Evolutionary conservation across 2,888 invertebrate species (phyloP).

Genomic region (Drosophila rubida): DNA sequence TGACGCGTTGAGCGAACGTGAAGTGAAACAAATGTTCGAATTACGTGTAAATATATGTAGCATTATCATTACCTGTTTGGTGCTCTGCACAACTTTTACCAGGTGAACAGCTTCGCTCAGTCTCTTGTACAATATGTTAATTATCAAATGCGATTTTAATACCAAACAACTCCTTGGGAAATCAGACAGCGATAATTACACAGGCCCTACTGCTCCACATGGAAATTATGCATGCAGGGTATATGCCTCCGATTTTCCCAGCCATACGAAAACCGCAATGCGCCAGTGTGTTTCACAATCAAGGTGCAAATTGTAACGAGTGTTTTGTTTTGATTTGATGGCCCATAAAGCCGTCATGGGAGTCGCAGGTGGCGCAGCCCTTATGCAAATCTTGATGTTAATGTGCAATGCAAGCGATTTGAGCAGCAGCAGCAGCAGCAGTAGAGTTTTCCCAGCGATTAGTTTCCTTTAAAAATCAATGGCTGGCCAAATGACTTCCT

Average conservation of each 20-base stretch:
- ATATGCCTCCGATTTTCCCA: constrained; percentile 49
- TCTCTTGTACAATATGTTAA: constrained; percentile 40
- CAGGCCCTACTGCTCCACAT: constrained; percentile 60
- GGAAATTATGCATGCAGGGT: constrained; percentile 38
- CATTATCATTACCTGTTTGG: constrained; percentile 30
- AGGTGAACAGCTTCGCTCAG: constrained; percentile 14
- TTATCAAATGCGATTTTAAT: constrained; percentile 58
- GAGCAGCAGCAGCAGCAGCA: too few species aligned
- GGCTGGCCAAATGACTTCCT: constrained; percentile 68
- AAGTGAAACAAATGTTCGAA: constrained; percentile 52
- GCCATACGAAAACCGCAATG: constrained; percentile 6
- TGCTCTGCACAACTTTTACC: constrained; percentile 42
- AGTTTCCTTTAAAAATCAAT: constrained; percentile 47
- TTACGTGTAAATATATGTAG: constrained; percentile 37
- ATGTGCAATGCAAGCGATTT: too few species aligned
- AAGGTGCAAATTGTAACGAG: constrained; percentile 44
- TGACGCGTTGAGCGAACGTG: constrained; percentile 39
- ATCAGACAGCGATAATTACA: constrained; percentile 59
- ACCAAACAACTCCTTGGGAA: constrained; percentile 65
- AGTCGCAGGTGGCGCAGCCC: background rate
- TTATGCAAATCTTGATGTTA: constrained; percentile 8
- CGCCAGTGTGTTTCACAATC: constrained; percentile 59
- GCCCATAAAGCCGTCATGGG: constrained; percentile 2
- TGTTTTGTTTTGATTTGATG: constrained; percentile 28
- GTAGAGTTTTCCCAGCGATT: constrained; percentile 8